A percentile compares a stretch with the other conserved stretches of the same genome.
phyloP scores from a whole-genome alignment of 2,113 vertebrate species.

The Noturus placidus region DNA sequence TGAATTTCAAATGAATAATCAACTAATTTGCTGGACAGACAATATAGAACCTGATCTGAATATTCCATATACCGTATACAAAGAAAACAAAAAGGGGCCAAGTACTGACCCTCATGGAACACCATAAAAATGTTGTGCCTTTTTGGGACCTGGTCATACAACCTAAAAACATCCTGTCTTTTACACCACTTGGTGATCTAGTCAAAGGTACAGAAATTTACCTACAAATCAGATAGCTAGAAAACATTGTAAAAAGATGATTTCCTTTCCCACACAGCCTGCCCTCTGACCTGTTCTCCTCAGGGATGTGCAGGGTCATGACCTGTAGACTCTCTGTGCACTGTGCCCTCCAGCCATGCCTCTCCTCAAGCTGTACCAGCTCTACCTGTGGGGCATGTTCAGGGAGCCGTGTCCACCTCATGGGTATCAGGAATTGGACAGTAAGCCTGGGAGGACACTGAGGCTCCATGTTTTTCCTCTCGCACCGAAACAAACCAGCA shows the following conservation, averaged over 20 bases:
- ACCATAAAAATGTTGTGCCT: not conserved
- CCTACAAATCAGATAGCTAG: not conserved
- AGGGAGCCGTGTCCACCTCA: conserved; percentile 86
- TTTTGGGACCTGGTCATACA: not conserved
- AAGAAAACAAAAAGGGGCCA: not conserved
- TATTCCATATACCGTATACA: not conserved
- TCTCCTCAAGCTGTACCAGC: conserved; percentile 78
- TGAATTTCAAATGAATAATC: not conserved
- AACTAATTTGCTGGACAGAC: not conserved
- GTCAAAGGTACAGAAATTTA: not conserved
- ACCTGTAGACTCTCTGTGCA: conserved; percentile 83
- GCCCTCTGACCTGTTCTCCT: conserved; percentile 84
- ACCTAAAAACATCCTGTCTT: not conserved
- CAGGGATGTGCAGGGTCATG: conserved; percentile 89
- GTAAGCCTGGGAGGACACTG: conserved; percentile 88
- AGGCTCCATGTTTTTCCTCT: conserved; percentile 80
- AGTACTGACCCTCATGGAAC: not conserved
- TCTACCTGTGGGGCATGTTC: conserved; percentile 78
- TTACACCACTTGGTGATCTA: not conserved
- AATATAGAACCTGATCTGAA: not conserved
- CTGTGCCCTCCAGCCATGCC: conserved; percentile 86
- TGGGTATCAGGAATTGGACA: conserved; percentile 81
- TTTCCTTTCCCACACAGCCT: not conserved
- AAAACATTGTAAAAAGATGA: not conserved
- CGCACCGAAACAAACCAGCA: conserved; percentile 87